phyloP scores from a whole-genome alignment of 1,140 invertebrate genomes.

The Ganaspis sp. region DNA sequence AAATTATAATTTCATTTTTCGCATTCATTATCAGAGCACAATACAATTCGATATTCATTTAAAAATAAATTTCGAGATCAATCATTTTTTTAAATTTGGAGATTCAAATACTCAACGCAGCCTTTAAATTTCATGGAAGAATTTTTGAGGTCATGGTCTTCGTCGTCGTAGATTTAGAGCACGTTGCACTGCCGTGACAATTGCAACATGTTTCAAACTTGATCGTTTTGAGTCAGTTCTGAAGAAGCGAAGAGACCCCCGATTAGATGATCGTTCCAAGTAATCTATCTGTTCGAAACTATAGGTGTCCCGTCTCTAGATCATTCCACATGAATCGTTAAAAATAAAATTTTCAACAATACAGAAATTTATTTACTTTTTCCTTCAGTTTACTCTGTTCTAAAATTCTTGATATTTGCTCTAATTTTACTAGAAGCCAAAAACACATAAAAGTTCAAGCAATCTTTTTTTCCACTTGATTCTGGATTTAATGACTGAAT shows the following conservation, averaged over 20 bases:
- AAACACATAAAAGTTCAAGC: not conserved
- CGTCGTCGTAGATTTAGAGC: slow-evolving; percentile 59
- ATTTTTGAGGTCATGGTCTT: slow-evolving; percentile 53
- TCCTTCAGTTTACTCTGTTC: slow-evolving; percentile 3
- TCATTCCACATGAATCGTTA: slow-evolving; percentile 52
- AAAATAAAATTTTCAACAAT: slow-evolving; percentile 36
- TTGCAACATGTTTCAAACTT: slow-evolving; percentile 61
- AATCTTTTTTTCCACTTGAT: not conserved
- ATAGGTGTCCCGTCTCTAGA: slow-evolving; percentile 56
- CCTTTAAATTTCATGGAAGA: not conserved
- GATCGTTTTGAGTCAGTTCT: slow-evolving; percentile 53
- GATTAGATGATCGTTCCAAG: slow-evolving; percentile 37
- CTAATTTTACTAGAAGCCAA: slow-evolving; percentile 30
- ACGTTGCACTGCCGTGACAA: slow-evolving; percentile 65
- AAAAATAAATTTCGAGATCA: not conserved
- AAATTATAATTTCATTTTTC: too few species aligned
- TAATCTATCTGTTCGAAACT: slow-evolving; percentile 51
- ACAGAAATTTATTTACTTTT: slow-evolving; percentile 1
- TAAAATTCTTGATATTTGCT: not conserved
- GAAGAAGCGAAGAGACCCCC: slow-evolving; percentile 51
- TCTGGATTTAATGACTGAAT: not conserved
- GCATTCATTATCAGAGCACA: too few species aligned
- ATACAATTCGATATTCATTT: not conserved
- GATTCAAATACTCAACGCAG: slow-evolving; percentile 33
- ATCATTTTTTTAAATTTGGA: not conserved